Conservation (phyloP, 2,888 invertebrate species). For the Hipparchia sbordonii region DNA sequence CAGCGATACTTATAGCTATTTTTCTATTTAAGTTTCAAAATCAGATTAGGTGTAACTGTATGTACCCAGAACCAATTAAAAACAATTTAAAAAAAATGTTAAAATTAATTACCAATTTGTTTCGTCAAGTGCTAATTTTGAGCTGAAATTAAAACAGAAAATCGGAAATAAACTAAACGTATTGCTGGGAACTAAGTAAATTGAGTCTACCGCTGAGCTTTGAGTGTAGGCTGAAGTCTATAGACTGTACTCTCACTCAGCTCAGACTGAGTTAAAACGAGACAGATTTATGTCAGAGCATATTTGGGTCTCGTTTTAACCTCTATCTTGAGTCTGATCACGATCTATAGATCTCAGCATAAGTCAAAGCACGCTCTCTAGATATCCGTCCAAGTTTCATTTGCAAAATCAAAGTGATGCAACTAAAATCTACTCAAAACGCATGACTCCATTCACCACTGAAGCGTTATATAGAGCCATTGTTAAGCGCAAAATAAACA, state of each 20-base stretch:
- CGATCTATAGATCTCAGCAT: too few relatives aligned
- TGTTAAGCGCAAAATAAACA: conserved; percentile 43
- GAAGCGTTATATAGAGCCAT: conserved; percentile 61
- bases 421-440: conserved; percentile 52
- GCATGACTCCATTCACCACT: conserved; percentile 63
- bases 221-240: neutral
- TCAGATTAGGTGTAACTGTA: conserved; percentile 1
- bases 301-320: neutral
- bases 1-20: conserved; percentile 31
- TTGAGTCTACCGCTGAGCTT: conserved; percentile 38
- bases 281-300: too few relatives aligned
- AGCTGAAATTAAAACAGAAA: conserved; percentile 27
- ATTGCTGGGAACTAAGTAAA: conserved; percentile 31
- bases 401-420: conserved; percentile 51
- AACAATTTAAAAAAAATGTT: neutral
- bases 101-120: conserved; percentile 21
- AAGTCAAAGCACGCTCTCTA: too few relatives aligned
- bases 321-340: neutral
- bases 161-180: conserved; percentile 23
- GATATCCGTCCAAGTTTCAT: neutral
- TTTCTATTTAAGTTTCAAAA: conserved; percentile 10
- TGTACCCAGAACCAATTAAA: conserved; percentile 1
- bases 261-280: too few relatives aligned
- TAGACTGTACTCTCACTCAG: too few relatives aligned
- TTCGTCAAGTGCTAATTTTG: conserved; percentile 26